A percentile compares a stretch with the other conserved stretches of the same genome.
Evolutionary conservation across 1,140 invertebrate species (phyloP).

Genomic region (Cotesia glomerata): DNA sequence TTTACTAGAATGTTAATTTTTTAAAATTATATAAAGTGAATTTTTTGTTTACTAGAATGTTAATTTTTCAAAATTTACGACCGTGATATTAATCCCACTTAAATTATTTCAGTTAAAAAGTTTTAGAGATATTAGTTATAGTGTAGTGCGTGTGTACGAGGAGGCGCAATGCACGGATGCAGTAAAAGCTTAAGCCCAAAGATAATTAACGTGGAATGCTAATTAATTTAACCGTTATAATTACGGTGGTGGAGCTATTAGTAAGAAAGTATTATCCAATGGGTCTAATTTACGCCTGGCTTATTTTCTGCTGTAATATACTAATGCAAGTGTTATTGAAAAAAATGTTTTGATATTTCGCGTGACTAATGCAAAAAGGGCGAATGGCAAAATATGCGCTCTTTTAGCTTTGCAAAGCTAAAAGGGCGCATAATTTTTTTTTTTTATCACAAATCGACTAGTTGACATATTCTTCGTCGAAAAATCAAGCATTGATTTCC

Average conservation of each 20-base stretch:
- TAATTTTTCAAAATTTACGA: too few species aligned
- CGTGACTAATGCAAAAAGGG: too few species aligned
- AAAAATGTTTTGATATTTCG: neutral
- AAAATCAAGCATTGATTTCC: too few species aligned
- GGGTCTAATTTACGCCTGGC: neutral
- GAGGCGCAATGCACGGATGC: neutral
- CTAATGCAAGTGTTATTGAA: too few species aligned
- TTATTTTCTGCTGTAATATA: neutral
- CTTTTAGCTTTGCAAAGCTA: too few species aligned
- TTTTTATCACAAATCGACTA: too few species aligned
- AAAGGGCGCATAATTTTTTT: too few species aligned
- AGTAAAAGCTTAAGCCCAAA: neutral
- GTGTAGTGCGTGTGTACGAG: neutral
- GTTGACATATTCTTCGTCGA: too few species aligned
- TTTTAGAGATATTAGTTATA: neutral
- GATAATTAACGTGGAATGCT: conserved; percentile 14
- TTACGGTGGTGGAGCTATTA: conserved; percentile 12
- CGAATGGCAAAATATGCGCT: too few species aligned
- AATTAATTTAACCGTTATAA: conserved; percentile 13
- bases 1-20: too few species aligned
- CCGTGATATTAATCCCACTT: neutral
- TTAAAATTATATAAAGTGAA: too few species aligned
- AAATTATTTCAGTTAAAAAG: neutral
- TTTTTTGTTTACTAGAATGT: too few species aligned
- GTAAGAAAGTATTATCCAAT: conserved; percentile 17